Conservation (phyloP, 2,113 vertebrate species). For the Halcyon malimbica region DNA sequence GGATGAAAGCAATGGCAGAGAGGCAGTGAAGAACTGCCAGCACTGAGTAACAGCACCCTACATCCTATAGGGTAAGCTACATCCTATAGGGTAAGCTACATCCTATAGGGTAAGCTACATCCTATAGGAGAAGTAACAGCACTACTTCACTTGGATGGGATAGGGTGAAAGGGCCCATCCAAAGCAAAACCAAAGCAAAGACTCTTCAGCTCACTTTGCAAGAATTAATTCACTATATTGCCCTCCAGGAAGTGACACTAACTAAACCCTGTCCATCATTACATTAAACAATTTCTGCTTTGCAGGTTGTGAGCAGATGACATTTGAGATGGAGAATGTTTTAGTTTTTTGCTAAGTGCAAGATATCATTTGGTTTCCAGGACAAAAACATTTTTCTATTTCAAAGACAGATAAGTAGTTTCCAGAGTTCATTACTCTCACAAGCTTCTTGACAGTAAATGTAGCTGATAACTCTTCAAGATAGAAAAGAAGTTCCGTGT, state of each 20-base stretch:
- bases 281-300: not conserved
- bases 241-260: not conserved
- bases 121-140: not conserved
- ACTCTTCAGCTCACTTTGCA: not conserved
- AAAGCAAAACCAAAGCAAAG: not conserved
- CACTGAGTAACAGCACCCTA: not conserved
- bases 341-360: not conserved
- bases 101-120: not conserved
- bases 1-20: not conserved
- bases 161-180: not conserved
- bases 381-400: not conserved
- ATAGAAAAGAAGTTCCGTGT: not conserved
- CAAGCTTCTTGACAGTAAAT: not conserved
- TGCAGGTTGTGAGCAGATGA: not conserved
- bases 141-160: not conserved
- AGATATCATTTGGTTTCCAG: not conserved
- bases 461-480: not conserved
- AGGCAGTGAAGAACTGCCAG: not conserved
- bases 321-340: not conserved
- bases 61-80: not conserved
- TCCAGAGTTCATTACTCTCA: not conserved
- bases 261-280: not conserved
- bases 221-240: not conserved
- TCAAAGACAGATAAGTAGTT: not conserved
- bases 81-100: not conserved